Base-by-base conservation (phyloP, 2,113 vertebrate genomes). In the Periophthalmodon schlosseri region DNA sequence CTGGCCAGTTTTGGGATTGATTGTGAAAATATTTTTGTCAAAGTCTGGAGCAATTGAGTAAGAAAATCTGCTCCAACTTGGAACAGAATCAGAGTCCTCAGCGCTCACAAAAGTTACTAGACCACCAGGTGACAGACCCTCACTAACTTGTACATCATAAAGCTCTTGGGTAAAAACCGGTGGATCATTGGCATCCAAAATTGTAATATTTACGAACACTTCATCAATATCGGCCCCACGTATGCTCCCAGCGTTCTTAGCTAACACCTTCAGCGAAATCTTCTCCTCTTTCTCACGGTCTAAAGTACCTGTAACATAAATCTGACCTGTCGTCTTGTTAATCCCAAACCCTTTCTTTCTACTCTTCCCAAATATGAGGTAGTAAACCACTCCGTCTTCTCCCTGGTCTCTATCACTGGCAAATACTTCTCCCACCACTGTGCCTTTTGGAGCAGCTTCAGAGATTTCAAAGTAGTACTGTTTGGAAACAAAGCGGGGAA, bases 391-490 rank as follows among this genome's bases (percentile, higher is more conserved):
- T 76, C 98, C 98, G 60, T 99, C 96, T 1, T 91, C 78, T 74
- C 98, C 98, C 86, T 95, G 92, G 80, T 99, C 98, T 52, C 98
- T 95, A 90, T 99, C 98, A n/a, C 97, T 98, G 88, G 98, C 98
- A 76, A 99, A 99, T 68, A 99, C 97, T 88, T 99, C 96, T 18
- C 98, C 98, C 16, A 99, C 91, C 70, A 95, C 66, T 20, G 95
- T 97, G 61, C 97, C 96, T 91, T 89, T 93, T 76, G 95, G 83
- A 56, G 96, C 96, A 21, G 96, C 96, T 93, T 99, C 98, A 67
- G 98, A 98, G 79, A 99, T 90, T 81, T 98, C 96, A 90, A 99
- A 99, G 89, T 96, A 97, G 90, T 99, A 99, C 79, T 97, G 95
- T 84, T 97, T 98, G 69, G 97, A 97, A 70, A 99, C 97, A 89